Conservation (phyloP, 2,888 invertebrate species). For the Orthosia incerta region DNA sequence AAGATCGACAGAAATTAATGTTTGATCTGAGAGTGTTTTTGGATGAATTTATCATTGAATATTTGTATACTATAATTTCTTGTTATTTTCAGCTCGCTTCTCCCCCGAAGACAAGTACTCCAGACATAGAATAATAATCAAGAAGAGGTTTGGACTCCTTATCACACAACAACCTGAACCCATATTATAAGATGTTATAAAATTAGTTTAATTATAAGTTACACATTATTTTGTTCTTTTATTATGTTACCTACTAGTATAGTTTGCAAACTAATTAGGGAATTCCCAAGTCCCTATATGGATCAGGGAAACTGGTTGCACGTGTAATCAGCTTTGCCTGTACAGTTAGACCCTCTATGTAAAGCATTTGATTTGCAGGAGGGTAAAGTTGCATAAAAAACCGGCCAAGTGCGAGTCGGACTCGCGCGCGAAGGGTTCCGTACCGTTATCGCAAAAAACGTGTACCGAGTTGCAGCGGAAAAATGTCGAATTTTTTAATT, state of each 20-base stretch:
- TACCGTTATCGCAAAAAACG: no score
- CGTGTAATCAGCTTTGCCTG: no score
- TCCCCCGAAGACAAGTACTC: slow-evolving; percentile 99
- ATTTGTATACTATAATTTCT: not conserved
- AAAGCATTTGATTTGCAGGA: no score
- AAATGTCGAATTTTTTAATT: no score
- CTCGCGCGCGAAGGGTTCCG: no score
- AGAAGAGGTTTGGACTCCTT: slow-evolving; percentile 96
- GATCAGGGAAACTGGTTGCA: no score
- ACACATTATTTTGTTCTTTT: slow-evolving; percentile 20
- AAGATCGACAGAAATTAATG: not conserved
- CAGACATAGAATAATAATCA: slow-evolving; percentile 96
- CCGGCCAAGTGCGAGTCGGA: no score
- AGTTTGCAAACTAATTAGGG: no score
- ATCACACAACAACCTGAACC: slow-evolving; percentile 96
- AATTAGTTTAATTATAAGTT: slow-evolving; percentile 50
- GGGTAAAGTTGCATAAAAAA: no score
- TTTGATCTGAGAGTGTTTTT: not conserved
- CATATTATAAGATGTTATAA: slow-evolving; percentile 71
- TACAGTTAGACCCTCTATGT: no score
- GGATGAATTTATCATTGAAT: not conserved
- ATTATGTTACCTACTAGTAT: slow-evolving; percentile 11
- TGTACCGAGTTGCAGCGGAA: no score
- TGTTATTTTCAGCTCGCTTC: slow-evolving; percentile 94
- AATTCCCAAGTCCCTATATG: no score